These are phyloP conservation scores for Phyllopteryx taeniolatus DNA, from an alignment of 2,113 vertebrate species.

Conservation along the genomic window DNA sequence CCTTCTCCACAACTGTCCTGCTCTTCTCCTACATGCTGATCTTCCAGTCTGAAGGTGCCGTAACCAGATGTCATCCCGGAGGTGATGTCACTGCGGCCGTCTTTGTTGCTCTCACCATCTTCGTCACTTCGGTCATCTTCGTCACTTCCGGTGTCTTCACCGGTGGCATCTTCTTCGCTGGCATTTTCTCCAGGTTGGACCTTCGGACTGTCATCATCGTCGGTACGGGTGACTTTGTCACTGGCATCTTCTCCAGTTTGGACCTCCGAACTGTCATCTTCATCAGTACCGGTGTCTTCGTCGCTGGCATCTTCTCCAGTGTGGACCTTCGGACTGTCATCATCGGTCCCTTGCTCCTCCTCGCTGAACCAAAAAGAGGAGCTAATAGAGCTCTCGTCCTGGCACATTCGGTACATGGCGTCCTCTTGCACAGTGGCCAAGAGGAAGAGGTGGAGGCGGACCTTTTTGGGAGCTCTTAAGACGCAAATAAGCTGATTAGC, in stretches of 20 bases:
- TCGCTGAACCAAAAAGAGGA: conserved; percentile 71
- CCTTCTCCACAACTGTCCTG: conserved; percentile 43
- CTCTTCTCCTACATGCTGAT: conserved; percentile 49
- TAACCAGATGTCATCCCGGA: conserved; percentile 67
- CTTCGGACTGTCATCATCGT: neutral
- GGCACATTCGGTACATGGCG: conserved; percentile 59
- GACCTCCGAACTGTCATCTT: neutral
- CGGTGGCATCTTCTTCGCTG: neutral
- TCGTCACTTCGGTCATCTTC: neutral
- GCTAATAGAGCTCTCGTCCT: conserved; percentile 35
- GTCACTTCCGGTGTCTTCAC: neutral
- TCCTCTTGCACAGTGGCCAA: neutral
- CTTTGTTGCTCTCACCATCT: neutral
- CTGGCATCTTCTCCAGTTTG: neutral
- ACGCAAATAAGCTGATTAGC: conserved; percentile 64
- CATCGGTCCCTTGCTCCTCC: conserved; percentile 3
- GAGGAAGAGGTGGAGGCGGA: conserved; percentile 16
- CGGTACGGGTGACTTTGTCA: neutral
- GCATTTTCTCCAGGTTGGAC: neutral
- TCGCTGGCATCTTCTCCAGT: conserved; percentile 4
- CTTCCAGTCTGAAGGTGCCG: conserved; percentile 60
- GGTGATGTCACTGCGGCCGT: conserved; percentile 5
- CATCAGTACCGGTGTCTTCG: neutral
- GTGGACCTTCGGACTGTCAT: neutral
- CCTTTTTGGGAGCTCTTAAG: conserved; percentile 23